Evolutionary conservation across 2,113 vertebrate species (phyloP).

Genomic region (Syrrhaptes paradoxus): DNA sequence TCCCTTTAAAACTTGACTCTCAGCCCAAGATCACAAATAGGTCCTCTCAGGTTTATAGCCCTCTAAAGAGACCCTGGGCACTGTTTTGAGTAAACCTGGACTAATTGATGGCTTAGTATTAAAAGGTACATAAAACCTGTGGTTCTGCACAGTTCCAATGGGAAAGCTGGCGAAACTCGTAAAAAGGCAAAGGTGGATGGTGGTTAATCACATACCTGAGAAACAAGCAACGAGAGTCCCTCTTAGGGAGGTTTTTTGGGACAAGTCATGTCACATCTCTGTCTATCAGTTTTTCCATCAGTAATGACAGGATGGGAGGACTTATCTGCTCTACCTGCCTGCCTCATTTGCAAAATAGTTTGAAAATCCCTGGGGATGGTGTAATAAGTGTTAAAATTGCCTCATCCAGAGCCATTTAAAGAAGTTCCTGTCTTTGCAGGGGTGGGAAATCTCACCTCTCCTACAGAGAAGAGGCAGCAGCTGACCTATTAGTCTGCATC

Average conservation of each 20-base stretch:
- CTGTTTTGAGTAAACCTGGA: not conserved
- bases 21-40: not conserved
- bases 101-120: not conserved
- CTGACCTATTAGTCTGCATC: not conserved
- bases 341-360: not conserved
- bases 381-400: not conserved
- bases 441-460: not conserved
- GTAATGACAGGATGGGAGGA: constrained; percentile 15
- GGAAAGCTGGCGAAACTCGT: not conserved
- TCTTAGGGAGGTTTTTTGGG: not conserved
- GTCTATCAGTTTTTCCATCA: constrained; percentile 10
- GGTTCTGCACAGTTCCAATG: not conserved
- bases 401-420: not conserved
- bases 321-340: not conserved
- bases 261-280: constrained; percentile 26
- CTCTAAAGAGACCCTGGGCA: not conserved
- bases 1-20: constrained; percentile 1
- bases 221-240: not conserved
- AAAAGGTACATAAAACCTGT: not conserved
- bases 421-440: not conserved
- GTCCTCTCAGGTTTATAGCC: not conserved
- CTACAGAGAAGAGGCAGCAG: not conserved
- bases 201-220: not conserved
- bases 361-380: not conserved
- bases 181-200: not conserved